These are phyloP conservation scores for Entomobrya proxima DNA, from an alignment of 2,888 invertebrate species.

Conservation along the genomic window DNA sequence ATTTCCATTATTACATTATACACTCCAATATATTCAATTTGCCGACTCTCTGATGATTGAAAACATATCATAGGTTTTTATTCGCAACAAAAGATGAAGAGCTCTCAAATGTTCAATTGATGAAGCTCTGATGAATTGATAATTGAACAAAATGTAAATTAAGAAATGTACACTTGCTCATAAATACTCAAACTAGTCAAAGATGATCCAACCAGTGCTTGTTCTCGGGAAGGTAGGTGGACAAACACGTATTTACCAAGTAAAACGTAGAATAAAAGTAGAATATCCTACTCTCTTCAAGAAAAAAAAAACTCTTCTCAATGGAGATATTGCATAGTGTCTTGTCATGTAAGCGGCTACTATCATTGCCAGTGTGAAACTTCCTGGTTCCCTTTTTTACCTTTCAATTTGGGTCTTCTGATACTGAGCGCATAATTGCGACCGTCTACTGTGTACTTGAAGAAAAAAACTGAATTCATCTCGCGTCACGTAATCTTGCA, in stretches of 20 bases:
- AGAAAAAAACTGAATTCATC: not conserved
- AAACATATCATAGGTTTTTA: not conserved
- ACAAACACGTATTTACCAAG: too few relatives aligned
- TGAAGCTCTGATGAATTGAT: too few relatives aligned
- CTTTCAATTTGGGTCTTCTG: not conserved
- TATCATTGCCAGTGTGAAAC: not conserved
- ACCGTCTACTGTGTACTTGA: not conserved
- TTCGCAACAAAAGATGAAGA: not conserved
- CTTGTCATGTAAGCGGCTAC: not conserved
- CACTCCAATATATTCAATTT: not conserved
- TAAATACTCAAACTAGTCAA: too few relatives aligned
- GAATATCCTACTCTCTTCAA: too few relatives aligned
- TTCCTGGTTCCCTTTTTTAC: conserved; percentile 58
- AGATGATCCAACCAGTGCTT: too few relatives aligned
- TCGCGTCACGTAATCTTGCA: not conserved
- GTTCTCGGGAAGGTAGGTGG: too few relatives aligned
- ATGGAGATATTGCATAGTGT: too few relatives aligned
- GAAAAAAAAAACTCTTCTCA: too few relatives aligned
- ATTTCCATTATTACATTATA: not conserved
- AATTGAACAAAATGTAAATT: too few relatives aligned
- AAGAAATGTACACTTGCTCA: too few relatives aligned
- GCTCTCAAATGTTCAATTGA: too few relatives aligned
- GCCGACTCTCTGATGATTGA: not conserved
- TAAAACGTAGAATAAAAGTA: too few relatives aligned
- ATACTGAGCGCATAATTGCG: not conserved